A percentile compares a stretch with the other conserved stretches of the same genome.
These are phyloP conservation scores for Muscicapa comitata DNA, from an alignment of 2,797 vertebrate genomes.

Conservation along the genomic window DNA sequence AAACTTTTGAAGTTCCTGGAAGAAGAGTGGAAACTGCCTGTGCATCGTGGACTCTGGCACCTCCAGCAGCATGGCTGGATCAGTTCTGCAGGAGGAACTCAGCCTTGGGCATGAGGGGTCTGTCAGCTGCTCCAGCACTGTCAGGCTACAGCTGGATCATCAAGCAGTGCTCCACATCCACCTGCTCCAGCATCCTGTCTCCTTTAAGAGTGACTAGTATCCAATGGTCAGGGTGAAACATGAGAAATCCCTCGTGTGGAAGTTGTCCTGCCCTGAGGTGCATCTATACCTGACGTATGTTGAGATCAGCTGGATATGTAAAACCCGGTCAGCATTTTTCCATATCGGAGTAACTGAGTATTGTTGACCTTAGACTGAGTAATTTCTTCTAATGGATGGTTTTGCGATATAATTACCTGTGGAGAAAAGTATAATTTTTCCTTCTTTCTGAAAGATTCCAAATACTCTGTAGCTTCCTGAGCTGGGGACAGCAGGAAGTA, in stretches of 20 bases:
- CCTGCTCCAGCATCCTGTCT: not conserved
- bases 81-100: rapidly evolving
- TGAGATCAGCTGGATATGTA: not conserved
- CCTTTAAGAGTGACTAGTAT: not conserved
- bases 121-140: not conserved
- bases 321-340: not conserved
- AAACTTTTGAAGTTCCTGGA: not conserved
- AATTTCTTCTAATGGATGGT: not conserved
- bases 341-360: not conserved
- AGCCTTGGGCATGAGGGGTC: rapidly evolving
- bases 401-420: not conserved
- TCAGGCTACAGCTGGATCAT: not conserved
- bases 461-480: not conserved
- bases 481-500: not conserved
- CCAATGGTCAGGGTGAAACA: rapidly evolving
- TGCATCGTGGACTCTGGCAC: rapidly evolving
- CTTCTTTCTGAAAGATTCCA: not conserved
- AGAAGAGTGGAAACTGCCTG: not conserved
- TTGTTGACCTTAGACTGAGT: not conserved
- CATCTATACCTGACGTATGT: rapidly evolving
- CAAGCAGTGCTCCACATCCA: rapidly evolving
- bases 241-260: not conserved
- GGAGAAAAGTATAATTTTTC: not conserved
- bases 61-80: rapidly evolving
- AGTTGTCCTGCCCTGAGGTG: not conserved